These are phyloP conservation scores for Leuciscus waleckii DNA, from an alignment of 2,797 vertebrate genomes.

Conservation along the genomic window DNA sequence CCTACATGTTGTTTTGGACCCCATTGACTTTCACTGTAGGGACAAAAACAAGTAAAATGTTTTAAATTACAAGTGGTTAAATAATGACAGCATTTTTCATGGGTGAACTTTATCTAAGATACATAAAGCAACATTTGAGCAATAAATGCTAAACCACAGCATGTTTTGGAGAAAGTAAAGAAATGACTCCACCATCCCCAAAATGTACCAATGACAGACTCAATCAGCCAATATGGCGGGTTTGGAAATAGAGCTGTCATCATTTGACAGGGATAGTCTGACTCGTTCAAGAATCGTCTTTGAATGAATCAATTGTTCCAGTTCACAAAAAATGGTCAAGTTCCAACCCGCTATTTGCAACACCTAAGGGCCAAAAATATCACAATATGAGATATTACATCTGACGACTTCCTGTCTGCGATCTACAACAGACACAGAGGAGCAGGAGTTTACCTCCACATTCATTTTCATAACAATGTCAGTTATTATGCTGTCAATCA, in stretches of 20 bases:
- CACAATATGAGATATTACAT: neutral
- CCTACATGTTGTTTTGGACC: neutral
- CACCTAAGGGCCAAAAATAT: neutral
- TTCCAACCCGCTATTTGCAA: neutral
- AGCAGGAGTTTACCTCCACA: conserved; percentile 28
- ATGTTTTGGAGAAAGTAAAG: conserved; percentile 6
- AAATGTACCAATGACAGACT: conserved; percentile 35
- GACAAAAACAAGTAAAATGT: neutral
- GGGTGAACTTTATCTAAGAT: neutral
- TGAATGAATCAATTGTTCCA: neutral
- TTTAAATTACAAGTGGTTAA: neutral
- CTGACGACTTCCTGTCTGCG: neutral
- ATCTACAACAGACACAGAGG: conserved; percentile 6
- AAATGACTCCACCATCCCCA: conserved; percentile 7
- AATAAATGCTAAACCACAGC: neutral
- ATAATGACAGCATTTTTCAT: neutral
- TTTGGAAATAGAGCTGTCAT: conserved; percentile 73
- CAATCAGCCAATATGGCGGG: conserved; percentile 44
- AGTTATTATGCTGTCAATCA: conserved; percentile 47
- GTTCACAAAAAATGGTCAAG: neutral
- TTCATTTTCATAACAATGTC: conserved; percentile 47
- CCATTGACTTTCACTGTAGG: neutral
- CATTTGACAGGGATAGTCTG: conserved; percentile 58
- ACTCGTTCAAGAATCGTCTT: neutral
- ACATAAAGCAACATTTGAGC: neutral